Conservation (phyloP, 2,113 vertebrate genomes). For the Syrmaticus mikado region DNA sequence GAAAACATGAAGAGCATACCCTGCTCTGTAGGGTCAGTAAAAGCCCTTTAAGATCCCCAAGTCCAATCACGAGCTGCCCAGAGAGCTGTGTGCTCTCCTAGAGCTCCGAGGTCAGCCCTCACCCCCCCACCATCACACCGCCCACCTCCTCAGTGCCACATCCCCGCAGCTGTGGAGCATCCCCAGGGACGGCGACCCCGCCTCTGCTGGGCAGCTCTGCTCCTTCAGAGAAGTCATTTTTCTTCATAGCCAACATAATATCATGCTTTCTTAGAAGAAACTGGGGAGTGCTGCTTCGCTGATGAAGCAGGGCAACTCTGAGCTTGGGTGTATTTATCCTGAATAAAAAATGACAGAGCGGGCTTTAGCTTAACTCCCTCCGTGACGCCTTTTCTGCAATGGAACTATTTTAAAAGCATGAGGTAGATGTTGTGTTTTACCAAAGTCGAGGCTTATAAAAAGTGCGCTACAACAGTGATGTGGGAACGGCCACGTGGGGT, state of each 20-base stretch:
- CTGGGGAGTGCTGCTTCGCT: fast-evolving
- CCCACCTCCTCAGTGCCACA: too few relatives aligned
- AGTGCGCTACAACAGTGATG: fast-evolving
- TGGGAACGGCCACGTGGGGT: slow-evolving; percentile 11
- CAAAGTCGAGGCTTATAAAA: fast-evolving
- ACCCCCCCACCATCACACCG: too few relatives aligned
- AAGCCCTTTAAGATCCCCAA: too few relatives aligned
- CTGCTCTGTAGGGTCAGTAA: too few relatives aligned
- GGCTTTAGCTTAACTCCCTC: not conserved
- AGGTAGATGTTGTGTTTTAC: not conserved
- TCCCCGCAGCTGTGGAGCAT: too few relatives aligned
- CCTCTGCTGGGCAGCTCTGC: too few relatives aligned
- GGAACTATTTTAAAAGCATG: not conserved
- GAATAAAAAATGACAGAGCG: fast-evolving
- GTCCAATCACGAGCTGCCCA: too few relatives aligned
- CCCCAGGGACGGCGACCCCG: too few relatives aligned
- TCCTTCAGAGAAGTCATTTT: too few relatives aligned
- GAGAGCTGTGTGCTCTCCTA: too few relatives aligned
- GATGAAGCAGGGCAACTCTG: not conserved
- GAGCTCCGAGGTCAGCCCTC: too few relatives aligned
- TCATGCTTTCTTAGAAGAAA: not conserved
- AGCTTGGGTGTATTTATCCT: fast-evolving
- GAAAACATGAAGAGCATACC: fast-evolving
- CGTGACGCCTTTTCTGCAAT: fast-evolving
- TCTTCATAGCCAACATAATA: too few relatives aligned